These are phyloP conservation scores for Amia ocellicauda DNA, from an alignment of 2,113 vertebrate species.

Conservation along the genomic window DNA sequence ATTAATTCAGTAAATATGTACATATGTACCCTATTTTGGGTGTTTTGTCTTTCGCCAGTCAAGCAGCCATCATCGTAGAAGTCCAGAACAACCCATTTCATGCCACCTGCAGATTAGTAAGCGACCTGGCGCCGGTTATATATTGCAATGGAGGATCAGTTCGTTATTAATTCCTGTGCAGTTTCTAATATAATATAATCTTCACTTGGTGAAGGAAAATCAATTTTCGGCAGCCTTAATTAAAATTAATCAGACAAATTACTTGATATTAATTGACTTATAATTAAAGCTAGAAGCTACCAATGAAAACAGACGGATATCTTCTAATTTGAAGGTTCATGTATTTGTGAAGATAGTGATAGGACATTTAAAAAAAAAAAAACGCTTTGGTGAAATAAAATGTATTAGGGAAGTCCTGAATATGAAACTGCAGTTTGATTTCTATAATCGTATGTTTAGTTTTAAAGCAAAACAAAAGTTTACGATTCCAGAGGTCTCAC, in stretches of 20 bases:
- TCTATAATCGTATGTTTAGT: too few species aligned
- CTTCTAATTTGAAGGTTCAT: constrained; percentile 34
- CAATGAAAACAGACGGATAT: constrained; percentile 48
- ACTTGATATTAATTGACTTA: constrained; percentile 59
- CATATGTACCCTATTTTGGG: background rate
- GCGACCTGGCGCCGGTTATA: constrained; percentile 11
- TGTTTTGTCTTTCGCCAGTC: constrained; percentile 9
- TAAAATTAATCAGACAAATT: constrained; percentile 66
- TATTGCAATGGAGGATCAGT: constrained; percentile 18
- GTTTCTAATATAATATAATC: constrained; percentile 41
- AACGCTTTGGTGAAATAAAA: too few species aligned
- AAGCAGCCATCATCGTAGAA: background rate
- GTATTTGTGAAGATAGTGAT: constrained; percentile 43
- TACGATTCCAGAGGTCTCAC: too few species aligned
- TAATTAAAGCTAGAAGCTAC: constrained; percentile 67
- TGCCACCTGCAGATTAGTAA: constrained; percentile 34
- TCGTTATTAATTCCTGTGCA: constrained; percentile 24
- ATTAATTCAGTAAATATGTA: background rate
- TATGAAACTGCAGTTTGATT: too few species aligned
- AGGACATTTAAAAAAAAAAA: constrained; percentile 18
- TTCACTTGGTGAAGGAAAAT: constrained; percentile 54
- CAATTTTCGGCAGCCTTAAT: constrained; percentile 60
- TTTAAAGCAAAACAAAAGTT: too few species aligned
- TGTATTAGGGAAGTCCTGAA: too few species aligned
- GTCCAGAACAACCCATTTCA: constrained; percentile 30